Evolutionary conservation across 53 echinoderm and acorn worm genomes (phyloP), one percentile per base, ranked within the genome.

Genomic region (Patiria pectinifera): DNA sequence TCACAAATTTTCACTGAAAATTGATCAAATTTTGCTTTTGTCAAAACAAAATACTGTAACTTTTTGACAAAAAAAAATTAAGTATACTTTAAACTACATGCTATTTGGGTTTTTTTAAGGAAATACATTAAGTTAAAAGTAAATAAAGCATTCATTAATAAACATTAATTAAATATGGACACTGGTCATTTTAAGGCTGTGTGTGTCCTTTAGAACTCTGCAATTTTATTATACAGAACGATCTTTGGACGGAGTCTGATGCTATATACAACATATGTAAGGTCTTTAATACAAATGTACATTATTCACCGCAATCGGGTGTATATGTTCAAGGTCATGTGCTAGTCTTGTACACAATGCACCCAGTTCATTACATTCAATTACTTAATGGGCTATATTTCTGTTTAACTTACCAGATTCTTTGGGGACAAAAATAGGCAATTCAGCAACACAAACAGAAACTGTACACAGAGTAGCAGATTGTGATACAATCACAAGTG

Each of bases 191-290:
- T 74, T 74, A 74, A 74, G 74, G 74, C 74, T 74, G 74, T 15
- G 66, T 0, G 19, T 66, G 14, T 66, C 4, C 15, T 66, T 16
- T 15, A 66, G 19, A 66, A 66, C 2, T 60, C 15, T 74, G 19
- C 24, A 23, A 83, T 83, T 45, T 69, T 69, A 45, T 35, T 85
- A 44, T 70, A 70, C 69, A 69, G 14, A 61, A 83, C 13, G 62
- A 46, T 69, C 70, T 85, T 69, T 85, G 85, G 85, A 85, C 70
- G 71, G 71, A 85, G 44, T 85, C 46, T 4, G 82, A 24, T n/a
- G 45, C 47, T 47, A 19, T 21, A 48, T 23, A 76, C 76, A 26
- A 25, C 25, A 76, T 11, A 76, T 76, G 35, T 43, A 10, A 1
- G 35, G 4, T 47, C 11, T 82, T n/a, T 58, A 59, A 59, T 58